Percentiles rank a stretch among this genome's conserved stretches.
These are phyloP conservation scores for Drosophila neotestacea DNA, from an alignment of 2,888 invertebrate genomes.

Conservation along the genomic window DNA sequence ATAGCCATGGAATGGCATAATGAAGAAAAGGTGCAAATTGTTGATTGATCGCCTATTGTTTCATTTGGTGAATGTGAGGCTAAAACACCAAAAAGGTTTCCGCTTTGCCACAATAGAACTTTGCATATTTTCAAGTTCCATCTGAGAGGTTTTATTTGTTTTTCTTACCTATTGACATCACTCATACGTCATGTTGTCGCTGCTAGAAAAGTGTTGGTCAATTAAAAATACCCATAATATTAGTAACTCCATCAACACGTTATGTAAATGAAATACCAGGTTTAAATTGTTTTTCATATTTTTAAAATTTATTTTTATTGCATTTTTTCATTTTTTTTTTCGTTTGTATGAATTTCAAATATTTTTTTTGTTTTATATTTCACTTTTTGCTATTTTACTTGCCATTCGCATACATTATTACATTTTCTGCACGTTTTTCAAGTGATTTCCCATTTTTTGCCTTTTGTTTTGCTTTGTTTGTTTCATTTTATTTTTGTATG, in stretches of 20 bases:
- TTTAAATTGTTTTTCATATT: slow-evolving; percentile 68
- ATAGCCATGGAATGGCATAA: slow-evolving; percentile 41
- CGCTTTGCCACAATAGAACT: slow-evolving; percentile 29
- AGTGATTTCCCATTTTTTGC: slow-evolving; percentile 63
- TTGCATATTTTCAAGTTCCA: slow-evolving; percentile 33
- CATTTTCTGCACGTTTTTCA: slow-evolving; percentile 67
- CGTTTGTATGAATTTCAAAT: slow-evolving; percentile 74
- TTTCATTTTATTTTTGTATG: slow-evolving; percentile 70
- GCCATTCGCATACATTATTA: slow-evolving; percentile 77
- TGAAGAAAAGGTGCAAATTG: slow-evolving; percentile 33
- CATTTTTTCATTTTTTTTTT: slow-evolving; percentile 62
- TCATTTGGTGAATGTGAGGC: slow-evolving; percentile 7
- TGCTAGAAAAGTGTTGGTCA: slow-evolving; percentile 3
- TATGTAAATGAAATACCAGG: slow-evolving; percentile 25
- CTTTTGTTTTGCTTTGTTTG: slow-evolving; percentile 57
- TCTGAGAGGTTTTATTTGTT: background rate
- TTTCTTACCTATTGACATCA: background rate
- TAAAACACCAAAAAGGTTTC: slow-evolving; percentile 30
- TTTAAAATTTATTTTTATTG: slow-evolving; percentile 80
- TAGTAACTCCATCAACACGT: background rate
- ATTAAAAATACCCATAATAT: background rate
- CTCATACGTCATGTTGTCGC: slow-evolving; percentile 10
- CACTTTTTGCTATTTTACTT: slow-evolving; percentile 67
- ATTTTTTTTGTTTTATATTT: slow-evolving; percentile 59
- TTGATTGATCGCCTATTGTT: slow-evolving; percentile 48